These are phyloP conservation scores for Hypselothyrea guttata DNA, from an alignment of 2,888 invertebrate species.

Conservation along the genomic window DNA sequence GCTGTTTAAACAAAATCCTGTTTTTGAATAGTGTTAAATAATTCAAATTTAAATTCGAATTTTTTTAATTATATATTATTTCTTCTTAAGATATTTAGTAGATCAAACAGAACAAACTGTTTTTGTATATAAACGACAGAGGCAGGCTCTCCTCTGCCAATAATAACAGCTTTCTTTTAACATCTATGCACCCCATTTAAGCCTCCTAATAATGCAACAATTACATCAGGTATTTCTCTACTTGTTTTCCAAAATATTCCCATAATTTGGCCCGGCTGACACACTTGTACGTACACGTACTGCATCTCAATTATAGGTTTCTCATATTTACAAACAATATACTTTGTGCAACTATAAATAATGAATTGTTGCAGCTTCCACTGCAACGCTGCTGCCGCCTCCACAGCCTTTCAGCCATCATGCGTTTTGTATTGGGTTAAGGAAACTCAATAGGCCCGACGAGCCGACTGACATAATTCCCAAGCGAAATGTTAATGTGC, in stretches of 20 bases:
- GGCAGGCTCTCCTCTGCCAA: no score
- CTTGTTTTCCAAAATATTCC: slow-evolving; percentile 35
- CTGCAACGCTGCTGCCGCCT: not conserved
- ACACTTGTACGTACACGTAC: slow-evolving; percentile 15
- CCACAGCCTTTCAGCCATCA: not conserved
- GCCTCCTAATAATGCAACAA: no score
- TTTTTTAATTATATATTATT: no score
- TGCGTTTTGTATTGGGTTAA: slow-evolving; percentile 19
- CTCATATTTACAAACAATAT: slow-evolving; percentile 64
- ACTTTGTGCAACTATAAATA: slow-evolving; percentile 43
- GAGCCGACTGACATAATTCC: slow-evolving; percentile 72
- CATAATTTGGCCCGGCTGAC: slow-evolving; percentile 29
- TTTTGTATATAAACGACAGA: no score
- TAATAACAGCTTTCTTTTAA: no score
- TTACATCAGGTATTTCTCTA: not conserved
- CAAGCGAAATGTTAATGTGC: slow-evolving; percentile 70
- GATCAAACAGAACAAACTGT: no score
- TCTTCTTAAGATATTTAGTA: no score
- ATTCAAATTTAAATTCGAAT: no score
- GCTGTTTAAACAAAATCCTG: no score
- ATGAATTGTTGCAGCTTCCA: slow-evolving; percentile 15
- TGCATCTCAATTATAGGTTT: slow-evolving; percentile 13
- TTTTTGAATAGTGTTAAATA: no score
- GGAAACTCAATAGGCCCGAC: slow-evolving; percentile 33
- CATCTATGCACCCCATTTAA: no score